Conservation (phyloP, 2,888 invertebrate genomes). For the Sycophila texana region DNA sequence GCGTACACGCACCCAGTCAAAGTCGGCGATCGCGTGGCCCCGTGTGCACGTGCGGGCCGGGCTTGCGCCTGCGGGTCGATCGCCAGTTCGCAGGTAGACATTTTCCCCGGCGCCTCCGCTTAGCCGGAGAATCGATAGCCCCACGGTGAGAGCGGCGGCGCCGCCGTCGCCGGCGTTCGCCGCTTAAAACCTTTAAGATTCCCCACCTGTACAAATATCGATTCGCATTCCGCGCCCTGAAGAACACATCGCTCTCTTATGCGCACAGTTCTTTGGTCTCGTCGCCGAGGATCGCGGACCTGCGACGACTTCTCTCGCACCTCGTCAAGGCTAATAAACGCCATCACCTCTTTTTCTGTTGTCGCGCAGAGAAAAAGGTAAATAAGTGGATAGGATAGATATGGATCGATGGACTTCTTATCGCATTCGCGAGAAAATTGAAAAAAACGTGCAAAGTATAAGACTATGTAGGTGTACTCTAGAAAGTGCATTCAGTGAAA, state of each 20-base stretch:
- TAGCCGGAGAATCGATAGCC: constrained; percentile 49
- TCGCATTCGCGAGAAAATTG: too few relatives aligned
- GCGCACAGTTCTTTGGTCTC: constrained; percentile 42
- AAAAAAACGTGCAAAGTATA: too few relatives aligned
- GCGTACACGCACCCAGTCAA: neutral
- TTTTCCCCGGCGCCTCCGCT: constrained; percentile 57
- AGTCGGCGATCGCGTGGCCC: constrained; percentile 20
- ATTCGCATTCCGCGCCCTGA: constrained; percentile 39
- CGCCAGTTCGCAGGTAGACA: constrained; percentile 61
- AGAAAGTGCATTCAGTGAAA: too few relatives aligned
- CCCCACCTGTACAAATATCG: constrained; percentile 33
- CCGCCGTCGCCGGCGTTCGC: constrained; percentile 23
- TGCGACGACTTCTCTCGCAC: too few relatives aligned
- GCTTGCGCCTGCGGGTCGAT: constrained; percentile 56
- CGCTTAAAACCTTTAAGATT: constrained; percentile 51
- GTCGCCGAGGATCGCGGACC: constrained; percentile 7
- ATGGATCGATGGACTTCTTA: neutral
- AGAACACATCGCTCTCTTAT: constrained; percentile 26
- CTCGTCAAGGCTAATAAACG: too few relatives aligned
- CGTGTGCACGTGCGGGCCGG: constrained; percentile 1
- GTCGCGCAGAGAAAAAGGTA: neutral
- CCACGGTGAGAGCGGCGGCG: neutral
- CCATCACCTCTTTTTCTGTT: too few relatives aligned
- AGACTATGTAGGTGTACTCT: too few relatives aligned
- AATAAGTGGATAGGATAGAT: neutral